Percentiles rank a stretch among this genome's conserved stretches.
These are phyloP conservation scores for Salarias fasciatus DNA, from an alignment of 2,797 vertebrate genomes.

Conservation along the genomic window DNA sequence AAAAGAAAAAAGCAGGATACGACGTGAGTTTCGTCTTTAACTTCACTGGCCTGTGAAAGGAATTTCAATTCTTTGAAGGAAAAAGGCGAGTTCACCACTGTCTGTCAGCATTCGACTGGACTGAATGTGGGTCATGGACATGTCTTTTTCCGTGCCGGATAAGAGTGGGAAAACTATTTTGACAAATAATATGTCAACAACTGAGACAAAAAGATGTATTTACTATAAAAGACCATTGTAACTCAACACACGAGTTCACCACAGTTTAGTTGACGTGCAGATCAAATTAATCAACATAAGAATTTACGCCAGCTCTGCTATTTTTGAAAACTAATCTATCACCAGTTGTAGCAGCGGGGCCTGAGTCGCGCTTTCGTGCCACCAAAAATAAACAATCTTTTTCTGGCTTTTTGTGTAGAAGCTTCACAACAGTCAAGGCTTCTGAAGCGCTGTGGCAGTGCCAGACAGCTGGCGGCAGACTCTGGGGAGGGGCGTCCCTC, in stretches of 20 bases:
- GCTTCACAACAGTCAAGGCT: constrained; percentile 44
- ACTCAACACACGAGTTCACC: neutral
- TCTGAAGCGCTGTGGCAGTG: constrained; percentile 31
- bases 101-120: constrained; percentile 31
- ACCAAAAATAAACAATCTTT: constrained; percentile 57
- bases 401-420: constrained; percentile 56
- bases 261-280: neutral
- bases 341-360: constrained; percentile 37
- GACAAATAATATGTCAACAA: constrained; percentile 9
- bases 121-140: constrained; percentile 42
- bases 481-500: constrained; percentile 28
- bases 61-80: constrained; percentile 30
- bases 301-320: constrained; percentile 35
- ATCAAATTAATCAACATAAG: constrained; percentile 3
- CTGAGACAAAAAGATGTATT: neutral
- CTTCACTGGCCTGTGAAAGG: constrained; percentile 35
- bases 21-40: constrained; percentile 10
- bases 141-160: constrained; percentile 17
- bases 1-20: constrained; percentile 27
- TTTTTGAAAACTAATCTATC: constrained; percentile 42
- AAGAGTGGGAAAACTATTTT: constrained; percentile 18
- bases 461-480: constrained; percentile 59
- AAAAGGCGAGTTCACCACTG: constrained; percentile 9
- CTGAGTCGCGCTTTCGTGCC: constrained; percentile 45
- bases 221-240: neutral